Percentiles rank a stretch among this genome's conserved stretches.
Evolutionary conservation across 2,888 invertebrate genomes (phyloP).

Genomic region (Agrochola macilenta): DNA sequence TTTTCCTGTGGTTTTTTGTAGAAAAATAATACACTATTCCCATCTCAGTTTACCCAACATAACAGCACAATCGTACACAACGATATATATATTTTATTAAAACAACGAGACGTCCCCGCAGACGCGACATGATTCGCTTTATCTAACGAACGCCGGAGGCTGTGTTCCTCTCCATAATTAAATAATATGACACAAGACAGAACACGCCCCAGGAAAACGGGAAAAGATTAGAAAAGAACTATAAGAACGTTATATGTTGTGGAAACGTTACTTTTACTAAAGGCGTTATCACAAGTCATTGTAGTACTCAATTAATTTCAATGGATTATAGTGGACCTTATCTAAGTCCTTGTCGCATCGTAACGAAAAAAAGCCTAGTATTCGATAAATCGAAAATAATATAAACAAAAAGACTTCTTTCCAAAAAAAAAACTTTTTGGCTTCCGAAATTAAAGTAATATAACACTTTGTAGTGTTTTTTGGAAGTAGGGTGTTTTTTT

Average conservation of each 20-base stretch:
- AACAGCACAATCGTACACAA: constrained; percentile 23
- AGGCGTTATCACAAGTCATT: constrained; percentile 2
- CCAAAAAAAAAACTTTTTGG: no score
- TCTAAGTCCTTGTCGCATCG: no score
- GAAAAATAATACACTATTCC: background rate
- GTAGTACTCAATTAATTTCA: background rate
- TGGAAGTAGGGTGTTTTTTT: no score
- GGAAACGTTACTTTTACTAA: background rate
- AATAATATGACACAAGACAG: constrained; percentile 72
- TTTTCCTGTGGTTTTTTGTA: background rate
- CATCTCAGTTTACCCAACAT: background rate
- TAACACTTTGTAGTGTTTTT: no score
- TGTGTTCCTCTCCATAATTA: constrained; percentile 69
- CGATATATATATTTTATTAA: constrained; percentile 49
- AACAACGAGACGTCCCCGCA: constrained; percentile 50
- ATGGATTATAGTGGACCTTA: background rate
- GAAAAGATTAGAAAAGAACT: constrained; percentile 53
- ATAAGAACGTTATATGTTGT: constrained; percentile 11
- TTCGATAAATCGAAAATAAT: background rate
- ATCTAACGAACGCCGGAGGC: constrained; percentile 74
- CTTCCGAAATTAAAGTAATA: no score
- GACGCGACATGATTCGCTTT: constrained; percentile 70
- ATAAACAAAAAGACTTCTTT: no score
- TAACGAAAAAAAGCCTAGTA: no score
- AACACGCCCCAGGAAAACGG: constrained; percentile 54